Evolutionary conservation across 2,113 vertebrate species (phyloP).

Genomic region (Amphilophus citrinellus): DNA sequence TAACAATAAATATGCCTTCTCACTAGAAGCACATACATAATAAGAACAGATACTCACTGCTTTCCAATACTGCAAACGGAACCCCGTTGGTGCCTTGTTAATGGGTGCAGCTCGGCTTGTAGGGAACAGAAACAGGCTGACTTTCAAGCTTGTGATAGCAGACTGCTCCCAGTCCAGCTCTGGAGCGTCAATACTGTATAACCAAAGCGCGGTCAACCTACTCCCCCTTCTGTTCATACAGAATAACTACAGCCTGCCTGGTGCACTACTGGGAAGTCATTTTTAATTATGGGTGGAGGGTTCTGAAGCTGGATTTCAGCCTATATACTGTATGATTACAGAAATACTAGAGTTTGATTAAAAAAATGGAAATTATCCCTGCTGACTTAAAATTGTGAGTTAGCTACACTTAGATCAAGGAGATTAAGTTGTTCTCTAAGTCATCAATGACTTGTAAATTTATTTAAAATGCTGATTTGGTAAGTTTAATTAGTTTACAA

Average conservation of each 20-base stretch:
- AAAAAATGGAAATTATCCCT: too few species aligned
- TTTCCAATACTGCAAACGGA: slow-evolving; percentile 24
- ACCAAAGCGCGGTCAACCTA: not conserved
- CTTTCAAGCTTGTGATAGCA: slow-evolving; percentile 19
- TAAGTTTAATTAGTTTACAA: too few species aligned
- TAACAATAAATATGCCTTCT: not conserved
- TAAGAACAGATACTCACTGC: slow-evolving; percentile 61
- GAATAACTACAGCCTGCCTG: not conserved
- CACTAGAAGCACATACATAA: not conserved
- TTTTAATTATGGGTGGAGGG: not conserved
- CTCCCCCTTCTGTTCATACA: slow-evolving; percentile 2
- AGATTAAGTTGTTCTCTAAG: too few species aligned
- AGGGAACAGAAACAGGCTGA: slow-evolving; percentile 48
- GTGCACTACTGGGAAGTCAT: not conserved
- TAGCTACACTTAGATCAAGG: too few species aligned
- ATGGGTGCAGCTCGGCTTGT: slow-evolving; percentile 54
- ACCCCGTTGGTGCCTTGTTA: slow-evolving; percentile 31
- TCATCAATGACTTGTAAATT: too few species aligned
- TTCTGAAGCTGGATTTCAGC: not conserved
- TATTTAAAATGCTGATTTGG: too few species aligned
- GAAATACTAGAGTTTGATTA: too few species aligned
- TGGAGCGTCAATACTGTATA: not conserved
- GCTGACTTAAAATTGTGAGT: too few species aligned
- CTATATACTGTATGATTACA: too few species aligned
- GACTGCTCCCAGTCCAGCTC: slow-evolving; percentile 29